Conservation (phyloP, 1,140 invertebrate genomes). For the roundworm (Caenorhabditis elegans) region WBcel235 BX284605.5:10857001-10857500, state of each 20-base stretch:
- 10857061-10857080: constrained; percentile 23
- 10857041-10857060: not conserved
- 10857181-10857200: not conserved
- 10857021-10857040: too few species aligned
- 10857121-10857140: constrained; percentile 28
- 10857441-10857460: not conserved
- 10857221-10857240: not conserved
- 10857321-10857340: too few species aligned
- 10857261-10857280: constrained; percentile 27
- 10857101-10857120: constrained; percentile 1
- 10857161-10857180: not conserved
- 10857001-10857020: too few species aligned
- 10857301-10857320: not conserved
- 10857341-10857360: not conserved
- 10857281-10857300: not conserved
- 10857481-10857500: not conserved
- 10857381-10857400: not conserved
- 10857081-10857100: not conserved
- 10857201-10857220: constrained; percentile 3
- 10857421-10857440: not conserved
- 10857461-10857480: not conserved
- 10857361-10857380: constrained; percentile 1
- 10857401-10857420: not conserved
- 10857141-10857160: constrained; percentile 11
- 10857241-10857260: not conserved